Base-by-base conservation (phyloP, 2,113 vertebrate genomes). In the Tychaedon coryphoeus region DNA sequence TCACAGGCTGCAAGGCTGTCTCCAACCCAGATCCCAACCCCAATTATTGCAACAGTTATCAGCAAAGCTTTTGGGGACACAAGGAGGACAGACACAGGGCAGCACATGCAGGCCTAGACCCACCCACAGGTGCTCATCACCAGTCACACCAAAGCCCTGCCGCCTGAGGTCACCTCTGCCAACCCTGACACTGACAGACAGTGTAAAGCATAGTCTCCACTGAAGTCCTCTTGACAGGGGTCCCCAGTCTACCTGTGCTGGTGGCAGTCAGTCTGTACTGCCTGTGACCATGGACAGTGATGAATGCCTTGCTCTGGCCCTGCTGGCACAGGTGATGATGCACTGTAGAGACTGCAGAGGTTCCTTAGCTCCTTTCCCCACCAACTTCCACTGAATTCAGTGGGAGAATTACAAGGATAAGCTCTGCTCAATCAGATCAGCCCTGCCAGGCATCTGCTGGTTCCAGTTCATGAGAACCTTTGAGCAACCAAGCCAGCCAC, bases 191-290 rank as follows among this genome's bases (percentile, higher is more conserved):
- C 56, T 13, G 4, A 42, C 53, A 71, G 47, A 25, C 20, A 36
- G 43, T 5, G 4, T 47, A 61, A 83, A 87, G 15, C 51, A 43
- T 3, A 58, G 38, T 24, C 29, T 19, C 26, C 11, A 19, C 8
- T 0, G 0, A 20, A 86, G 29, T 9, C 2, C 48, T 26, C 8
- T 34, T 31, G 53, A 33, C 36, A 0, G 0, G 19, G 20, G n/a
- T 48, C 34, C 54, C 14, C 50, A 42, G 29, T 19, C 23, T n/a
- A 24, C 20, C 76, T 45, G 20, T 12, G 33, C 71, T 79, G 62
- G 8, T 45, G 54, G 40, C n/a, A 61, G n/a, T 74, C 13, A 2
- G 20, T 75, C 34, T 51, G 14, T 60, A 28, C 40, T 23, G 38
- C 88, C 20, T 70, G 65, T 67, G 47, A 64, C 33, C 24, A 5